phyloP scores from a whole-genome alignment of 2,113 vertebrate species.

The Tragelaphus imberbis region DNA sequence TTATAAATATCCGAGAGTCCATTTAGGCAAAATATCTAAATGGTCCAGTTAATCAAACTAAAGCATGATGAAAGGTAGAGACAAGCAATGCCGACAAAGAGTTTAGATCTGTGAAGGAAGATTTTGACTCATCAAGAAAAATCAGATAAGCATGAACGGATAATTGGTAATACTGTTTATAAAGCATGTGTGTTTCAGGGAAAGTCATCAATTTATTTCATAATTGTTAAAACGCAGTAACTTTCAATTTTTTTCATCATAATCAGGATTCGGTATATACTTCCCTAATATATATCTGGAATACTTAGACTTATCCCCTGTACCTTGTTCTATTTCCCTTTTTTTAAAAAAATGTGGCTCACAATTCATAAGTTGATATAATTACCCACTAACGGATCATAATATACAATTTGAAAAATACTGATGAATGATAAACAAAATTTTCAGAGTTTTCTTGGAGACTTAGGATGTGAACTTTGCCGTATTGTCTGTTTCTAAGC shows the following conservation, averaged over 20 bases:
- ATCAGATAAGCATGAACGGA: neutral
- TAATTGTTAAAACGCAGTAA: neutral
- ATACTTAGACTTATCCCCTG: neutral
- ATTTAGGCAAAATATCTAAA: neutral
- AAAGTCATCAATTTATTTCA: neutral
- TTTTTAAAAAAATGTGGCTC: neutral
- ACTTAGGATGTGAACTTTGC: neutral
- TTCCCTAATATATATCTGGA: neutral
- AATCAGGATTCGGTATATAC: neutral
- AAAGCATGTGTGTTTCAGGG: neutral
- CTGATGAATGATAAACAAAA: neutral
- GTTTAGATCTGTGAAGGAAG: neutral
- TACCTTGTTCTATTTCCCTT: neutral
- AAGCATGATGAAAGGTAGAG: neutral
- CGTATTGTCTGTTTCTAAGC: conserved; percentile 20
- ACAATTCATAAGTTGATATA: conserved; percentile 13
- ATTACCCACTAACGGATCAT: neutral
- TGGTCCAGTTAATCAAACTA: neutral
- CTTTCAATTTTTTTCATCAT: neutral
- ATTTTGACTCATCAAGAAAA: neutral
- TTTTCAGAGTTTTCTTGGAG: neutral
- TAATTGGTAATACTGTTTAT: neutral
- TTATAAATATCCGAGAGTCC: neutral
- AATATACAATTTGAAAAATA: conserved; percentile 23
- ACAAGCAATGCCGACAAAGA: neutral